These are phyloP conservation scores for Norana najaformis DNA, from an alignment of 2,888 invertebrate genomes.

Conservation along the genomic window DNA sequence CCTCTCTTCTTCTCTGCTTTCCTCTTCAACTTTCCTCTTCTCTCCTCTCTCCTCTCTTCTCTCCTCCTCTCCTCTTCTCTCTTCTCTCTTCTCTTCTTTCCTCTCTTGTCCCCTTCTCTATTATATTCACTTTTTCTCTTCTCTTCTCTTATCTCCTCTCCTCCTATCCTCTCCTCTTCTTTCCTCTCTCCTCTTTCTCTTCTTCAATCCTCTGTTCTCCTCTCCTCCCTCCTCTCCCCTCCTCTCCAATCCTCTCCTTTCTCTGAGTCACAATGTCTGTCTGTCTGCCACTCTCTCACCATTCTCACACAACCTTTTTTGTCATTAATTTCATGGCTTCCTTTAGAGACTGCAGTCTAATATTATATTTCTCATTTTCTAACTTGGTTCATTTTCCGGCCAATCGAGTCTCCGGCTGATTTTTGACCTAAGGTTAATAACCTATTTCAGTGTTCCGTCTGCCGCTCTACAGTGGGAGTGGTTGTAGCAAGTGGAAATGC, in stretches of 20 bases:
- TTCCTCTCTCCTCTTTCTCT: neutral
- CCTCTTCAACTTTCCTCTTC: neutral
- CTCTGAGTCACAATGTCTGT: neutral
- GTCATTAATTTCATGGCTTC: neutral
- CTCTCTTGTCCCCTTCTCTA: neutral
- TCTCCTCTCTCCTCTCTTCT: neutral
- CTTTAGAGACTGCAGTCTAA: neutral
- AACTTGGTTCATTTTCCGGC: neutral
- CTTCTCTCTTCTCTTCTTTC: neutral
- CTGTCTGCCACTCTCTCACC: neutral
- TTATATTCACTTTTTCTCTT: neutral
- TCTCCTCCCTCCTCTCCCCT: neutral
- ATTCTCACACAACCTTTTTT: neutral
- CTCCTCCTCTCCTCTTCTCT: neutral
- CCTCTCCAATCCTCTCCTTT: neutral
- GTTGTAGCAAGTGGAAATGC: neutral
- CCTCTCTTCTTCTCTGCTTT: neutral
- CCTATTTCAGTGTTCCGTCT: neutral
- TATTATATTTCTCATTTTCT: neutral
- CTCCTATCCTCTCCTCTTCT: neutral
- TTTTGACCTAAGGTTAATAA: neutral
- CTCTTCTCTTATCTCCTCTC: neutral
- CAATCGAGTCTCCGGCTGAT: neutral
- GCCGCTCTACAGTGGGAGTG: neutral
- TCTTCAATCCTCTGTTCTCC: too few relatives aligned